Evolutionary conservation across 2,888 invertebrate species (phyloP).

Genomic region (Leptura quadrifasciata): DNA sequence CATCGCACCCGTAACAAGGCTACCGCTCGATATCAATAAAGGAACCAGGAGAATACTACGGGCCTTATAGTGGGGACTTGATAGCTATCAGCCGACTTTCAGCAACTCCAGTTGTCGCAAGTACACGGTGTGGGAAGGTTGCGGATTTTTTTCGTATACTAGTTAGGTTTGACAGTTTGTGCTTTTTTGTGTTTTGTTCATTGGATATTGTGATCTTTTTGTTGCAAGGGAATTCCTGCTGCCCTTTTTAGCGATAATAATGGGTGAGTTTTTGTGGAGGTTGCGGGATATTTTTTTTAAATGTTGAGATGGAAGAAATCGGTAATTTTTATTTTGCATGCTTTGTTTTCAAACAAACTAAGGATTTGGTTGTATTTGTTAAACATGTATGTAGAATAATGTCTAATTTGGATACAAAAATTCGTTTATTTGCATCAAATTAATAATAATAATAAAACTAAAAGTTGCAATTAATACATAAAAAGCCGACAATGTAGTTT

Average conservation of each 20-base stretch:
- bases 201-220: conserved; percentile 1
- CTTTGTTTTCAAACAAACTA: too few species aligned
- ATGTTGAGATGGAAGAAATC: too few species aligned
- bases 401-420: too few species aligned
- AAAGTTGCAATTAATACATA: too few species aligned
- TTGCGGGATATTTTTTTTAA: too few species aligned
- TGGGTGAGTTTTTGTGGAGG: not conserved
- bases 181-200: conserved; percentile 17
- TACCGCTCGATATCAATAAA: conserved; percentile 9
- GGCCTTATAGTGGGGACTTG: conserved; percentile 22
- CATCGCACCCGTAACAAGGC: too few species aligned
- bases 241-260: conserved; percentile 1
- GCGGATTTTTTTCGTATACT: not conserved
- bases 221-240: not conserved
- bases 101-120: conserved; percentile 22
- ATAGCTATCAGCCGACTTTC: conserved; percentile 14
- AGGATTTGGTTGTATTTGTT: too few species aligned
- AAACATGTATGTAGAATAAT: too few species aligned
- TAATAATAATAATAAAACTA: too few species aligned
- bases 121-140: conserved; percentile 11
- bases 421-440: too few species aligned
- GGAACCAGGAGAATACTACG: not conserved
- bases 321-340: too few species aligned
- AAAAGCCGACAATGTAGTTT: too few species aligned
- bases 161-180: conserved; percentile 31